Conservation (phyloP, 2,888 invertebrate species). For the Eupithecia exiguata region DNA sequence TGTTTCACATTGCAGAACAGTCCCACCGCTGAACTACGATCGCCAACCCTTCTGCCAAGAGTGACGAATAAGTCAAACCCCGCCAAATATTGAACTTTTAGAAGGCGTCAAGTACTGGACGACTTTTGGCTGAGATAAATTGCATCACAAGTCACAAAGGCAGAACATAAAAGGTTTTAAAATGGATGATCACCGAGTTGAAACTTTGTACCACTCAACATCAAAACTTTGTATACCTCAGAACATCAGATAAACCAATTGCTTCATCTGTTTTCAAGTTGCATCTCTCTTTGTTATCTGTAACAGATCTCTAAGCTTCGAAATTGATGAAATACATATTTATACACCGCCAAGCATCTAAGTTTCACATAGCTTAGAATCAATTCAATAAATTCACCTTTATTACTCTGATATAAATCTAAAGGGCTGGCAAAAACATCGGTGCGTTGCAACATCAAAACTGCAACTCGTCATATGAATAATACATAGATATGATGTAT, state of each 20-base stretch:
- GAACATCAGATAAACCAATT: constrained; percentile 2
- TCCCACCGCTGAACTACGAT: too few species aligned
- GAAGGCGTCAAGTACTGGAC: too few species aligned
- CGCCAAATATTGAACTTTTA: too few species aligned
- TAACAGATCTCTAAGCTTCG: constrained; percentile 9
- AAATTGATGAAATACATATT: constrained; percentile 14
- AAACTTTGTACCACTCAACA: background rate
- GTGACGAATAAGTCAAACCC: too few species aligned
- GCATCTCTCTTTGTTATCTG: constrained; percentile 23
- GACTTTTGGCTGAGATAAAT: too few species aligned
- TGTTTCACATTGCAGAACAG: too few species aligned
- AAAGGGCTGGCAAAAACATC: constrained; percentile 62
- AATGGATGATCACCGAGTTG: background rate
- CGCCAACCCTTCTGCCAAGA: too few species aligned
- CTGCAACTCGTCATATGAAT: constrained; percentile 74
- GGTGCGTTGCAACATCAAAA: constrained; percentile 71
- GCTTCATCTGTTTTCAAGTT: background rate
- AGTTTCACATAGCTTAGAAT: constrained; percentile 46
- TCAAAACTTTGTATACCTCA: background rate
- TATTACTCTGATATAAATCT: constrained; percentile 63
- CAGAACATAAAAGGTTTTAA: background rate
- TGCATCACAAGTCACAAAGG: background rate
- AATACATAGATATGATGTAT: constrained; percentile 73
- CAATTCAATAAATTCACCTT: constrained; percentile 60
- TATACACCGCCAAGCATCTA: constrained; percentile 11